A percentile compares a stretch with the other conserved stretches of the same genome.
phyloP scores from a whole-genome alignment of 1,140 invertebrate species.

The Nixonia krombeini region DNA sequence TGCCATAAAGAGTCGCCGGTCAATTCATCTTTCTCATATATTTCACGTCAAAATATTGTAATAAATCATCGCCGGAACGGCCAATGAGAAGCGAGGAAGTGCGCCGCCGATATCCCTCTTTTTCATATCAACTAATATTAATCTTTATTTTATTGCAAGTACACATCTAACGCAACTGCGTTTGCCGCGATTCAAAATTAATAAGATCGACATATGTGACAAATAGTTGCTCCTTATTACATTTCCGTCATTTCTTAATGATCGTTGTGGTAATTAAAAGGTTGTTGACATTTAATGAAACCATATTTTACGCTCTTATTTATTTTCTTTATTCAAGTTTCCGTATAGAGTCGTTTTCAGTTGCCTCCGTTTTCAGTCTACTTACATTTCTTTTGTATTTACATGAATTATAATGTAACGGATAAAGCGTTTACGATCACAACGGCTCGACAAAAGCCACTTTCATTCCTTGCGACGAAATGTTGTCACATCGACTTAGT shows the following conservation, averaged over 20 bases:
- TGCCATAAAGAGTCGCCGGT: slow-evolving; percentile 65
- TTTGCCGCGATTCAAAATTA: slow-evolving; percentile 38
- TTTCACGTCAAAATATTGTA: slow-evolving; percentile 70
- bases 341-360: too few species aligned
- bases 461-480: slow-evolving; percentile 15
- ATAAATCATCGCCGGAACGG: slow-evolving; percentile 66
- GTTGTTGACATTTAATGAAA: too few species aligned
- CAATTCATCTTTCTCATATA: slow-evolving; percentile 70
- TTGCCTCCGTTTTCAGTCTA: too few species aligned
- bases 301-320: too few species aligned
- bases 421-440: slow-evolving; percentile 18
- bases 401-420: slow-evolving; percentile 7
- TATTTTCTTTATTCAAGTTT: too few species aligned
- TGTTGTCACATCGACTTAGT: slow-evolving; percentile 14
- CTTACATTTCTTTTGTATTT: background rate
- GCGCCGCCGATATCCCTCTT: slow-evolving; percentile 33
- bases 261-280: too few species aligned
- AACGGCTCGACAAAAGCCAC: slow-evolving; percentile 8
- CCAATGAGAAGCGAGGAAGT: slow-evolving; percentile 54
- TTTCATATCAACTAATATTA: slow-evolving; percentile 62
- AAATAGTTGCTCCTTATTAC: slow-evolving; percentile 12
- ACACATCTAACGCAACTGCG: slow-evolving; percentile 40
- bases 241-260: too few species aligned
- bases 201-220: slow-evolving; percentile 40
- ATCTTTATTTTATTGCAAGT: slow-evolving; percentile 62